Conservation (phyloP, 2,888 invertebrate species). For the Criorhina ranunculi region DNA sequence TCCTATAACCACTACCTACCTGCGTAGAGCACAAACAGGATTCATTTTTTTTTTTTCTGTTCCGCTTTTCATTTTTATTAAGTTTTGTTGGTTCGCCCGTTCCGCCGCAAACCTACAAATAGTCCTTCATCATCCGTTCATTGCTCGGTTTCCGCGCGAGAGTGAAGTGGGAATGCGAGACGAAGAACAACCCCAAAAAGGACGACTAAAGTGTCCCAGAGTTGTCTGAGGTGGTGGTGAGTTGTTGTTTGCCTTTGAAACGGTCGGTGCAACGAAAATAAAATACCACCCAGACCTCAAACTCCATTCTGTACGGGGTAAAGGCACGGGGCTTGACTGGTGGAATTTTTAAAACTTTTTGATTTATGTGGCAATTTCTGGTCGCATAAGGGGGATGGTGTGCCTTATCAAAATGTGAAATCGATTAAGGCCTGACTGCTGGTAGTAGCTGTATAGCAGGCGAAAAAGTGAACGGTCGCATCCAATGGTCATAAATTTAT, state of each 20-base stretch:
- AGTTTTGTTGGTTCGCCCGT: slow-evolving; percentile 67
- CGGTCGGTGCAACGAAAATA: slow-evolving; percentile 42
- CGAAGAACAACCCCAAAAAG: neutral
- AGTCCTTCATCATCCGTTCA: slow-evolving; percentile 63
- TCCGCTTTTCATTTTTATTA: slow-evolving; percentile 61
- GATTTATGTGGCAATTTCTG: slow-evolving; percentile 74
- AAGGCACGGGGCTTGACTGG: slow-evolving; percentile 25
- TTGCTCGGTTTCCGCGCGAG: slow-evolving; percentile 13
- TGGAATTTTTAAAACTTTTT: slow-evolving; percentile 59
- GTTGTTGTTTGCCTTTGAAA: slow-evolving; percentile 60
- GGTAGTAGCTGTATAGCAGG: slow-evolving; percentile 18
- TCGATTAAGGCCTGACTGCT: slow-evolving; percentile 68
- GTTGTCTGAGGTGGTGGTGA: slow-evolving; percentile 50
- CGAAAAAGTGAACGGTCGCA: slow-evolving; percentile 39
- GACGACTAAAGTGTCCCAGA: slow-evolving; percentile 33
- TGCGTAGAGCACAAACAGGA: slow-evolving; percentile 35
- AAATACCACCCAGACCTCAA: slow-evolving; percentile 36
- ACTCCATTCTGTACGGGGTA: slow-evolving; percentile 23
- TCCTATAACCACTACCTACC: slow-evolving; percentile 48
- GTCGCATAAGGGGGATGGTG: slow-evolving; percentile 29
- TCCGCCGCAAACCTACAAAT: slow-evolving; percentile 49
- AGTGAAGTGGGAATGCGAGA: neutral
- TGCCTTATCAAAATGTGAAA: slow-evolving; percentile 74
- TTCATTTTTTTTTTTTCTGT: slow-evolving; percentile 32
- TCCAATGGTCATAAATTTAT: slow-evolving; percentile 65